Base-by-base conservation (phyloP, 1,140 invertebrate species). In the Pseudoatta argentina region DNA sequence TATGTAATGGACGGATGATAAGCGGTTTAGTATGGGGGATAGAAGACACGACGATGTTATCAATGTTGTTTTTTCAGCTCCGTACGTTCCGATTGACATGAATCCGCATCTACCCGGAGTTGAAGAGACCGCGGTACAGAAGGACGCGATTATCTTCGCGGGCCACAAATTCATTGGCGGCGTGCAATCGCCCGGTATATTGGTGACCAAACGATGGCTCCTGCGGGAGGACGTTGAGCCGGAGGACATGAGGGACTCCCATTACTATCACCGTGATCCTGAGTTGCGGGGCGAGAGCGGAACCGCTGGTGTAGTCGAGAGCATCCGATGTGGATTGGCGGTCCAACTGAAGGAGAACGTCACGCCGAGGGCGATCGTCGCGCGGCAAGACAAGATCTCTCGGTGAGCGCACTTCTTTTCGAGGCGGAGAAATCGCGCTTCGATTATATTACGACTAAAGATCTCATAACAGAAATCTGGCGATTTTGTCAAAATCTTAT, bases 121-220 rank as follows among this genome's bases (percentile, higher is more conserved):
- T 39, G 95, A 96, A 72, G 96, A 97, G 89, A 96, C 96, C 39
- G 95, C 97, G 73, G 97, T 97, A 6, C 96, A 97, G 93, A 99
- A 99, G 93, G 98, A 99, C 95, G 98, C 98, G 1, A 96, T 99
- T 64, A 98, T 98, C 93, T 98, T 99, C 92, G 98, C 98, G 39
- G 97, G 97, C 53, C 98, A 98, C 95, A 99, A 99, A 93, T 98
- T 99, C 94, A 96, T 98, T 59, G 98, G 98, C 1, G 98, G 98
- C 10, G 97, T 98, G 0, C 97, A 98, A 92, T 98, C 98, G 16
- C 98, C 98, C 7, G 97, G 97, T 95, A 95, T 96, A 57, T 93
- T 96, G 34, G 95, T 96, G 3, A 94, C 95, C 1, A 97, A 96
- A 91, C 95, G 94, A 55, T 93, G 94, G 21, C 93, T 96, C 0